These are phyloP conservation scores for Sarcophaga caerulescens DNA, from an alignment of 2,888 invertebrate species.

Conservation along the genomic window DNA sequence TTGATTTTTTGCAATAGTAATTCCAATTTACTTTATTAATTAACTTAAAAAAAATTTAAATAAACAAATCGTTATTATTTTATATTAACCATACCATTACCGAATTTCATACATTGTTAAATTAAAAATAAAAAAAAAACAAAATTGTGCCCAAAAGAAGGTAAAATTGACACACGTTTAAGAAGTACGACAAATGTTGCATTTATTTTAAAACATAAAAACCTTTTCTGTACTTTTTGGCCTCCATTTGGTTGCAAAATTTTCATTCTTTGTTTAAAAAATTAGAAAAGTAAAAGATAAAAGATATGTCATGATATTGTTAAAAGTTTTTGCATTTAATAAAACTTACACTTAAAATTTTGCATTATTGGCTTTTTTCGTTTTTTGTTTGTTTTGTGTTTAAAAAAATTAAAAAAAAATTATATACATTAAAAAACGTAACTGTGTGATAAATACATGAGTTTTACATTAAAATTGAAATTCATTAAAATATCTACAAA, in stretches of 20 bases:
- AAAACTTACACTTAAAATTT: slow-evolving; percentile 36
- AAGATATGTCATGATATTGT: too few species aligned
- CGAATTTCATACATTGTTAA: background rate
- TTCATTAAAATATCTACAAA: slow-evolving; percentile 48
- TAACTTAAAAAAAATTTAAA: too few species aligned
- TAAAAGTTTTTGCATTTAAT: slow-evolving; percentile 56
- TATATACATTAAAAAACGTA: slow-evolving; percentile 68
- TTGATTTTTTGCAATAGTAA: too few species aligned
- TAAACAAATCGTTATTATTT: too few species aligned
- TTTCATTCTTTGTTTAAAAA: too few species aligned
- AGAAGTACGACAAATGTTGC: background rate
- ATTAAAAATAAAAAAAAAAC: background rate
- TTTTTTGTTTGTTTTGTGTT: slow-evolving; percentile 32
- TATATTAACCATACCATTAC: background rate
- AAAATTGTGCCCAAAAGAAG: background rate
- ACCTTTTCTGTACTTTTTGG: background rate
- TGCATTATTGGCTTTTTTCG: slow-evolving; percentile 39
- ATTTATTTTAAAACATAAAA: background rate
- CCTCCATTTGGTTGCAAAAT: too few species aligned
- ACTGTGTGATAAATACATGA: slow-evolving; percentile 78
- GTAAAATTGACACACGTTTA: background rate
- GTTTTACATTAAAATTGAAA: slow-evolving; percentile 73
- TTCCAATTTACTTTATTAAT: too few species aligned
- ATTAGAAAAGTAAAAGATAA: too few species aligned
- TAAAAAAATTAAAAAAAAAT: slow-evolving; percentile 71